Percentiles rank a stretch among this genome's conserved stretches.
phyloP scores from a whole-genome alignment of 2,888 invertebrate species.

The Cephalotes varians region DNA sequence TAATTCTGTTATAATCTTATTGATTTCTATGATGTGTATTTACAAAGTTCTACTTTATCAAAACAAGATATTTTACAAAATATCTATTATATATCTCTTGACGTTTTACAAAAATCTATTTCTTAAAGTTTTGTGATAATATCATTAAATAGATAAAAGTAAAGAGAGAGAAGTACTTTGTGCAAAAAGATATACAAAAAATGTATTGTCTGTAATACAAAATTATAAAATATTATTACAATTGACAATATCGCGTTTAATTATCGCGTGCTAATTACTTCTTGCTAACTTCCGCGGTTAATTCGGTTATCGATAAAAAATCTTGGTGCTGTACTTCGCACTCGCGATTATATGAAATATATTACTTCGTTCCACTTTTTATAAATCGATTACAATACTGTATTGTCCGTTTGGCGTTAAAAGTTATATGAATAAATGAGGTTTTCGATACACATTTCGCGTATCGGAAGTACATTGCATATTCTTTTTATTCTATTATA shows the following conservation, averaged over 20 bases:
- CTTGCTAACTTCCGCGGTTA: slow-evolving; percentile 20
- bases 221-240: not conserved
- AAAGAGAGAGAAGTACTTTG: not conserved
- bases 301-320: slow-evolving; percentile 7
- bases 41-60: slow-evolving; percentile 17
- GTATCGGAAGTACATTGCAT: not conserved
- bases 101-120: no score
- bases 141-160: not conserved
- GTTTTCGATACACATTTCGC: not conserved
- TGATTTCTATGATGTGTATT: not conserved
- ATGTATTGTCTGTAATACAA: not conserved
- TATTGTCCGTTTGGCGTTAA: slow-evolving; percentile 1
- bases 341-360: slow-evolving; percentile 4
- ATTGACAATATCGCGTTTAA: slow-evolving; percentile 8
- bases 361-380: slow-evolving; percentile 1
- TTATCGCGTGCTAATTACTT: not conserved
- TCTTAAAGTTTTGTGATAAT: not conserved
- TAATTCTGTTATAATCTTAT: not conserved
- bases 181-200: not conserved
- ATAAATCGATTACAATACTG: slow-evolving; percentile 19
- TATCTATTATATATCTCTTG: no score
- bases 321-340: not conserved
- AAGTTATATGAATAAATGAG: slow-evolving; percentile 25
- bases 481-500: not conserved
- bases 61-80: not conserved